phyloP scores from a whole-genome alignment of 2,113 vertebrate species.

The Columbina picui region DNA sequence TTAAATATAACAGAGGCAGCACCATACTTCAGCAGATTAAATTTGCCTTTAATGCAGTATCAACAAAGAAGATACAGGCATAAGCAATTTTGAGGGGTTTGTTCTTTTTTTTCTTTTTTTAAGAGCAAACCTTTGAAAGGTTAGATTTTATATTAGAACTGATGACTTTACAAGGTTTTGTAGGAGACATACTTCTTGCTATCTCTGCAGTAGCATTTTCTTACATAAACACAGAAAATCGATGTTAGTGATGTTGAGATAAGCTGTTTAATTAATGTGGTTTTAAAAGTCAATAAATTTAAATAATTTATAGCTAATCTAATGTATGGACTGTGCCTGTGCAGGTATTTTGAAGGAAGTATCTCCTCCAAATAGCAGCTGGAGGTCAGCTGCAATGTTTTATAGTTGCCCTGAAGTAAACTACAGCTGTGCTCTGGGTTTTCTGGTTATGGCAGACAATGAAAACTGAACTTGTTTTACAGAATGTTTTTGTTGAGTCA shows the following conservation, averaged over 20 bases:
- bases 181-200: slow-evolving; percentile 5
- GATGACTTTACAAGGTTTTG: slow-evolving; percentile 65
- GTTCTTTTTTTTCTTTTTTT: not conserved
- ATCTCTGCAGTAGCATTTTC: slow-evolving; percentile 16
- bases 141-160: slow-evolving; percentile 60
- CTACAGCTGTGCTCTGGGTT: not conserved
- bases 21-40: slow-evolving; percentile 52
- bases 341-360: not conserved
- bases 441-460: not conserved
- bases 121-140: slow-evolving; percentile 43
- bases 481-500: not conserved
- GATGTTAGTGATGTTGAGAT: slow-evolving; percentile 55
- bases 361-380: not conserved
- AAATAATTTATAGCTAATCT: slow-evolving; percentile 52
- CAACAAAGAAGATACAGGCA: slow-evolving; percentile 35
- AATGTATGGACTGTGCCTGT: not conserved
- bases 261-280: slow-evolving; percentile 53
- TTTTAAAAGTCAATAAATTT: slow-evolving; percentile 55
- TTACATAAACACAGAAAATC: slow-evolving; percentile 45
- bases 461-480: not conserved
- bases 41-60: slow-evolving; percentile 52
- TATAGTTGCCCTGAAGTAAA: not conserved
- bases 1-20: slow-evolving; percentile 25
- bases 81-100: slow-evolving; percentile 45
- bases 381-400: slow-evolving; percentile 25